Percentiles rank a stretch among this genome's conserved stretches.
Conservation (phyloP, 2,888 invertebrate species). For the Prionchulus punctatus region DNA sequence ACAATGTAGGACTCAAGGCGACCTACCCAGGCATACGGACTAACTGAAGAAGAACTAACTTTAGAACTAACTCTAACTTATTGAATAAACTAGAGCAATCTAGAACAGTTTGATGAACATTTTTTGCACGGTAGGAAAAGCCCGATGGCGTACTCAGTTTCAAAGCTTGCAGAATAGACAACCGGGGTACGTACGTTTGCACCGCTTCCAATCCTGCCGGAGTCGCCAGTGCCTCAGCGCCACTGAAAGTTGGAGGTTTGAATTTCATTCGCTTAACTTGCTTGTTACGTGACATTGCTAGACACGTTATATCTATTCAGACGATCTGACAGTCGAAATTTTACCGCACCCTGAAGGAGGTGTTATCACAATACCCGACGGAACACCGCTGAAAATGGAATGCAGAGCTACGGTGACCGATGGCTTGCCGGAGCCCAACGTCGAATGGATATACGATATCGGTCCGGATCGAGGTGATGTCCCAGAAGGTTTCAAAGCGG, state of each 20-base stretch:
- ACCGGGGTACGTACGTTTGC: background rate
- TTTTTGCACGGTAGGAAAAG: no score
- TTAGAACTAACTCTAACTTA: no score
- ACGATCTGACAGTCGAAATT: slow-evolving; percentile 15
- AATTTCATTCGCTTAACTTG: background rate
- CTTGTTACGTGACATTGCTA: background rate
- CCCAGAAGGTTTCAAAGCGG: slow-evolving; percentile 6
- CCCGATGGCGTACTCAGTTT: no score
- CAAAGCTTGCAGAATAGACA: no score
- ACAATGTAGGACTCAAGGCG: no score
- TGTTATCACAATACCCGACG: slow-evolving; percentile 30
- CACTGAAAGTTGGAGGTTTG: background rate
- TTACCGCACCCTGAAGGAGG: slow-evolving; percentile 17
- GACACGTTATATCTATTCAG: background rate
- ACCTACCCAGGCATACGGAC: no score
- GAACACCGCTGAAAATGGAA: slow-evolving; percentile 33
- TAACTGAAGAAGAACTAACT: no score
- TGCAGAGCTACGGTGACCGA: slow-evolving; percentile 33
- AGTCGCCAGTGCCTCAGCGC: background rate
- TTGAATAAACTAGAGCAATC: no score
- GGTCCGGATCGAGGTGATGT: slow-evolving; percentile 17
- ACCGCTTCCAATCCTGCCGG: slow-evolving; percentile 1
- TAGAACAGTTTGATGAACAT: no score
- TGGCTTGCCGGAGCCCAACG: slow-evolving; percentile 24
- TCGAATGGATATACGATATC: slow-evolving; percentile 25